Evolutionary conservation across 2,113 vertebrate genomes (phyloP), one percentile per base, ranked within the genome.

Genomic region (Sceloporus undulatus): DNA sequence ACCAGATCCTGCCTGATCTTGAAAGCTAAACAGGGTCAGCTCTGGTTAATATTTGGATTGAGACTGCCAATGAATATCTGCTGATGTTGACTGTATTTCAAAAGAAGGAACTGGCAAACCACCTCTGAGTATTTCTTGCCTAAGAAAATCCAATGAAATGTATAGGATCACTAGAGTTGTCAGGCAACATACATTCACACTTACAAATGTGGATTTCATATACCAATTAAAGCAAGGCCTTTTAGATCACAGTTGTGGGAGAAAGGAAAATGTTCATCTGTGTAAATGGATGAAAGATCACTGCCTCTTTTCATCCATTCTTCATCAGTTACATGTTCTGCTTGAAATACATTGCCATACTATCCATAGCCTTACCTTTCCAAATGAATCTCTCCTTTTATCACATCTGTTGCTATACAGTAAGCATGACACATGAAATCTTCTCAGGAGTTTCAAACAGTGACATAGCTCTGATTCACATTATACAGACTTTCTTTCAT

Each of bases 341-440:
- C 0, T 42, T 85, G 73, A 80, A 29, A 1, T 62, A 75, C 2
- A 16, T 0, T 16, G 13, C 0, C 10, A 1, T n/a, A 40, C 23
- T 52, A 81, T 75, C 23, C 34, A 80, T 84, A 0, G 8, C 6
- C 0, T 38, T 54, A 13, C 19, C 76, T 34, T 79, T 79, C 3
- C 74, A 13, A 40, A 52, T 2, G 0, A 59, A 68, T 75, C 0
- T n/a, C 14, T 10, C 82, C 59, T 81, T 82, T 82, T 82, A 42
- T 71, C n/a, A 14, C 8, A 59, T 87, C 27, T 77, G 9, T 59
- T 1, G 25, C 21, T 75, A 25, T 54, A 87, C 5, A 42, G 29
- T 79, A 83, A 88, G 34, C 5, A 9, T 59, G 27, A 34, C 81
- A 48, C 21, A 21, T 21, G 5, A 88, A 85, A 84, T 40, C 7